phyloP scores from a whole-genome alignment of 1,140 invertebrate genomes.

The Lasioglossum baleicum region DNA sequence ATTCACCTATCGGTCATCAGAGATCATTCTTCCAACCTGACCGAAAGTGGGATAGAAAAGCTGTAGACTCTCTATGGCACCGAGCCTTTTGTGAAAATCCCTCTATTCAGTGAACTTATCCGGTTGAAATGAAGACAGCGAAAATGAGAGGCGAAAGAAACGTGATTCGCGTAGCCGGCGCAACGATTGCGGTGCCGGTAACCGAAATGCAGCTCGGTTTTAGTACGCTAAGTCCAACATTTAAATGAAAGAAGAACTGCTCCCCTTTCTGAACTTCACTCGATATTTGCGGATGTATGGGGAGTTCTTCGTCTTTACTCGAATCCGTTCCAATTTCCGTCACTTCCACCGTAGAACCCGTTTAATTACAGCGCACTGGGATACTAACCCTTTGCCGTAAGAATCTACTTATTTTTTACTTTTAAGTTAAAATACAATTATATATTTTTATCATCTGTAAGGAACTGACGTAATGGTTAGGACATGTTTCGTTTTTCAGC shows the following conservation, averaged over 20 bases:
- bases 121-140: conserved; percentile 23
- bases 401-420: too few species aligned
- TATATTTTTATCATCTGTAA: too few species aligned
- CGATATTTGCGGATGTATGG: background rate
- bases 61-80: background rate
- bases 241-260: conserved; percentile 11
- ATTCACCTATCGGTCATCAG: conserved; percentile 18
- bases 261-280: background rate
- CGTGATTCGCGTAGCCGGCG: conserved; percentile 10
- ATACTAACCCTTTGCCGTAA: too few species aligned
- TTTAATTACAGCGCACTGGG: too few species aligned
- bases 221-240: background rate
- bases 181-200: conserved; percentile 20
- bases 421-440: too few species aligned
- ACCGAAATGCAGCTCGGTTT: conserved; percentile 4
- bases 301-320: background rate
- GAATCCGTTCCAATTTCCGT: too few species aligned
- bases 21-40: background rate
- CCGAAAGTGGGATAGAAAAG: conserved; percentile 13
- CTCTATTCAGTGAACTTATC: conserved; percentile 22
- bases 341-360: background rate
- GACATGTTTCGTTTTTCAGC: too few species aligned
- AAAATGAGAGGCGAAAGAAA: conserved; percentile 13
- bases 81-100: conserved; percentile 11
- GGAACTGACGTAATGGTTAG: too few species aligned